Percentiles rank a stretch among this genome's conserved stretches.
phyloP scores from a whole-genome alignment of 1,140 invertebrate genomes.

The Ips nitidus region DNA sequence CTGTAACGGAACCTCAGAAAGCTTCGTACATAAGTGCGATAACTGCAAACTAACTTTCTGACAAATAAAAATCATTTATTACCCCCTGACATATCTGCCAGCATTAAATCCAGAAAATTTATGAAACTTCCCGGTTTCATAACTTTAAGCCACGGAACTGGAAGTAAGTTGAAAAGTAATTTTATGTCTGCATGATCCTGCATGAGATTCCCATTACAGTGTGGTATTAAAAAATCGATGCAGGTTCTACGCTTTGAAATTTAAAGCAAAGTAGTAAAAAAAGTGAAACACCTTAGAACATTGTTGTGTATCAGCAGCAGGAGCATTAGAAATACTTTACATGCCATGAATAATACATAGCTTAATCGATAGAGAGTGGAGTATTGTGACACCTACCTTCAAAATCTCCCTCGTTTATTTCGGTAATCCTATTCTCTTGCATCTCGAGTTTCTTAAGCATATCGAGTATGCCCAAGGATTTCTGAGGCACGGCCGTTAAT shows the following conservation, averaged over 20 bases:
- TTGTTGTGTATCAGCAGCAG: neutral
- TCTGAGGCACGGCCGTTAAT: constrained; percentile 72
- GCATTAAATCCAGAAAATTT: constrained; percentile 7
- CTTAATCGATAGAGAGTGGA: neutral
- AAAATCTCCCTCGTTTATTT: constrained; percentile 80
- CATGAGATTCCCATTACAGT: too few relatives aligned
- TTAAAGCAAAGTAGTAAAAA: neutral
- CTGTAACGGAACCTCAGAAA: too few relatives aligned
- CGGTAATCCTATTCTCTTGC: constrained; percentile 79
- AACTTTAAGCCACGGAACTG: constrained; percentile 9
- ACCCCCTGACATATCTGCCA: neutral
- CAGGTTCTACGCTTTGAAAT: neutral
- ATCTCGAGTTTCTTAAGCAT: constrained; percentile 83
- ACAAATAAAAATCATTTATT: constrained; percentile 14
- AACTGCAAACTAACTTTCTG: constrained; percentile 7
- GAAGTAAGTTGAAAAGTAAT: constrained; percentile 8
- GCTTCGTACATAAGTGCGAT: too few relatives aligned
- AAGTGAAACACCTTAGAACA: neutral
- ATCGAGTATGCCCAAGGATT: constrained; percentile 72
- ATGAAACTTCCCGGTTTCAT: constrained; percentile 8
- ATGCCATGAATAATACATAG: constrained; percentile 4
- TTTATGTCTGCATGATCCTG: neutral
- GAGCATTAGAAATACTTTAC: neutral
- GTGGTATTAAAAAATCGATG: neutral
- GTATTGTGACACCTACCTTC: constrained; percentile 63